A percentile compares a stretch with the other conserved stretches of the same genome.
These are phyloP conservation scores for Pseudonaja textilis DNA, from an alignment of 2,113 vertebrate species.

Conservation along the genomic window DNA sequence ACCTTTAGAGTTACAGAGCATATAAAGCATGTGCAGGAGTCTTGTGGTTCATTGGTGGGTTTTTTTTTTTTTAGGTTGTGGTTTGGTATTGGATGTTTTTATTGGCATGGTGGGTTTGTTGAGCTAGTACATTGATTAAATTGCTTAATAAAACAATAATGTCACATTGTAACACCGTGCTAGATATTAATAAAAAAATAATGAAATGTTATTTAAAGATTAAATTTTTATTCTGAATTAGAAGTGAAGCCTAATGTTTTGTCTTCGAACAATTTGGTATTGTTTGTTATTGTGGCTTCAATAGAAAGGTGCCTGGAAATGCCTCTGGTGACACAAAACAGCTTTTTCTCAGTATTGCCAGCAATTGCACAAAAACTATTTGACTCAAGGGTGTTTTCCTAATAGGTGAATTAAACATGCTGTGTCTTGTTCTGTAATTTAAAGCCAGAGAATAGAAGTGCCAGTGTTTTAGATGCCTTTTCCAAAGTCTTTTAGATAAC, in stretches of 20 bases:
- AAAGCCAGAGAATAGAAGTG: constrained; percentile 29
- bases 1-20: too few relatives aligned
- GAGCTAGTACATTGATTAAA: too few relatives aligned
- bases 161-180: background rate
- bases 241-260: constrained; percentile 30
- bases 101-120: too few relatives aligned
- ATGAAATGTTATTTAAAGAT: background rate
- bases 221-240: constrained; percentile 32
- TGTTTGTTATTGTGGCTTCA: constrained; percentile 38
- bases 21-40: too few relatives aligned
- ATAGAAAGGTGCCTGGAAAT: constrained; percentile 42
- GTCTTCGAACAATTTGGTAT: constrained; percentile 42
- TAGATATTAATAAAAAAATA: constrained; percentile 25
- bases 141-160: too few relatives aligned
- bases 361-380: constrained; percentile 33
- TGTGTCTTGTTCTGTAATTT: constrained; percentile 39
- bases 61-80: too few relatives aligned
- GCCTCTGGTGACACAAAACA: constrained; percentile 33
- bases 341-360: constrained; percentile 50
- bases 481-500: background rate
- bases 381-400: constrained; percentile 44
- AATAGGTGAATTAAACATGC: constrained; percentile 27
- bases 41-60: too few relatives aligned
- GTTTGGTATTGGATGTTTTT: too few relatives aligned
- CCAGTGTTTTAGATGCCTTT: constrained; percentile 35